Conservation (phyloP, 2,113 vertebrate species). For the Cottus gobio region DNA sequence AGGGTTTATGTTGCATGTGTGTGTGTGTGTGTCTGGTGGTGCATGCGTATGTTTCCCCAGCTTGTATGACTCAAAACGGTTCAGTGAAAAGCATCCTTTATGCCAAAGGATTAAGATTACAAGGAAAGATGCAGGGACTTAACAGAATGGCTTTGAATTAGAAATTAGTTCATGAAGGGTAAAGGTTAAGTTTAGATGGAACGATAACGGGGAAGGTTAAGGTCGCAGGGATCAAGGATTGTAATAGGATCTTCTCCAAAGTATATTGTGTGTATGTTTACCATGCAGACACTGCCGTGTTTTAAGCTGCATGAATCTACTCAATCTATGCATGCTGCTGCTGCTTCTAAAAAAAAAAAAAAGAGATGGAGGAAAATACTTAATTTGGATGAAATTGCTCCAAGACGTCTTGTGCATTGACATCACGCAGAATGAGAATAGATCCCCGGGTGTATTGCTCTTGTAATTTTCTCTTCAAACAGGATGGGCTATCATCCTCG, state of each 20-base stretch:
- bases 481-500: conserved; percentile 72
- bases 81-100: conserved; percentile 17
- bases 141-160: conserved; percentile 38
- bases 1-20: conserved; percentile 35
- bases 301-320: conserved; percentile 7
- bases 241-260: conserved; percentile 59
- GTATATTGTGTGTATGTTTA: conserved; percentile 40
- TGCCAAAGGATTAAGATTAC: conserved; percentile 32
- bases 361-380: conserved; percentile 36
- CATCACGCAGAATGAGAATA: conserved; percentile 58
- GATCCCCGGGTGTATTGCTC: conserved; percentile 64
- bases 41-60: conserved; percentile 5
- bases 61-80: conserved; percentile 19
- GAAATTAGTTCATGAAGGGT: background rate
- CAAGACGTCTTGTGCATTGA: conserved; percentile 47
- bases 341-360: conserved; percentile 9
- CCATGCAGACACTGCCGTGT: conserved; percentile 11
- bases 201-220: conserved; percentile 61
- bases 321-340: conserved; percentile 21
- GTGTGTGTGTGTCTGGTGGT: background rate
- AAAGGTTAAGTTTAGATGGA: conserved; percentile 71
- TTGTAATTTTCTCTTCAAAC: conserved; percentile 79
- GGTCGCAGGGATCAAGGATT: conserved; percentile 57
- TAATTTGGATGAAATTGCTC: conserved; percentile 54
- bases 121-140: conserved; percentile 33